Conservation (phyloP, 2,797 vertebrate species). For the Microcaecilia unicolor region DNA sequence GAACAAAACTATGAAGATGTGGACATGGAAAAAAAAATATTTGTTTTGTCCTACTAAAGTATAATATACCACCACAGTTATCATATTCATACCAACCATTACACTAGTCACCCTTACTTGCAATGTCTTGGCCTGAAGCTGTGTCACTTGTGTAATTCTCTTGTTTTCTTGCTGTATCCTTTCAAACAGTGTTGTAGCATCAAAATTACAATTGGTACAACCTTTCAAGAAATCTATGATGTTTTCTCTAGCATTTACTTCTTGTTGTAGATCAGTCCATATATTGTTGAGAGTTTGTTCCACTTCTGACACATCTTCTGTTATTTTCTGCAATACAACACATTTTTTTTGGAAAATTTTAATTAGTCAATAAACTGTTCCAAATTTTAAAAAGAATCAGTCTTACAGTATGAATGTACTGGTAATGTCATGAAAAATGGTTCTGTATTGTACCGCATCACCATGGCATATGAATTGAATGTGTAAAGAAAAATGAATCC, state of each 20-base stretch:
- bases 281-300: constrained; percentile 28
- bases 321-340: constrained; percentile 55
- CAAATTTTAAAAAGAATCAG: no score
- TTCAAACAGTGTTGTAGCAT: constrained; percentile 33
- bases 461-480: no score
- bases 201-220: constrained; percentile 22
- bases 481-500: no score
- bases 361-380: no score
- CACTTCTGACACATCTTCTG: constrained; percentile 44
- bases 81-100: no score
- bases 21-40: no score
- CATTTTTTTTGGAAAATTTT: no score
- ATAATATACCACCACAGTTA: neutral
- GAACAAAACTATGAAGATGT: neutral
- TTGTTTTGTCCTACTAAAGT: neutral
- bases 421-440: no score
- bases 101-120: constrained; percentile 38
- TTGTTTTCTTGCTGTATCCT: constrained; percentile 38
- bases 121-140: constrained; percentile 29
- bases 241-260: constrained; percentile 29
- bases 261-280: constrained; percentile 34
- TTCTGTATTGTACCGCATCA: no score
- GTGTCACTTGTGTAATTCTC: constrained; percentile 28
- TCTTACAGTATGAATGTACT: no score
- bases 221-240: constrained; percentile 33